Base-by-base conservation (phyloP, 2,797 vertebrate species). In the Anguilla obscura region DNA sequence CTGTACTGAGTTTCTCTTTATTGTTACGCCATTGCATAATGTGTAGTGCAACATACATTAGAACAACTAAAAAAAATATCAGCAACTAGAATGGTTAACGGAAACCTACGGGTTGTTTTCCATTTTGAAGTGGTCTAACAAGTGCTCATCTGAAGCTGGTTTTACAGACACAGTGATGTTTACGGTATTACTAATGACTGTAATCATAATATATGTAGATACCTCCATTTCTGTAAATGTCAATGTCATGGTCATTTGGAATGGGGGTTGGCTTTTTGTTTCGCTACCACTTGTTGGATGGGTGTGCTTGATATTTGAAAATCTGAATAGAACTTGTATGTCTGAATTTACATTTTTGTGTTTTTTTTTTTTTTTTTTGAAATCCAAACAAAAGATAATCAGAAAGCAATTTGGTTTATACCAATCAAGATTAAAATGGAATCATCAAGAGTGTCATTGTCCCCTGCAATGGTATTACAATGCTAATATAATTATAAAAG, bases 141-240 rank as follows among this genome's bases (percentile, higher is more conserved):
- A 82, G 86, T 85, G 79, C 91, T 89, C 89, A 91, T 89, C 89
- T 92, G 91, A 69, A 86, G 86, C 74, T 88, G 52, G 30, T 45
- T n/a, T 85, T 66, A 87, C 30, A 90, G 21, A 87, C 85, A 89
- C 84, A 88, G 87, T 85, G 84, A 82, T 88, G 33, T 52, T 71
- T n/a, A 83, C 71, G 74, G 85, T 89, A 85, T 89, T 85, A 86
- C 52, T 88, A 85, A 90, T 85, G 79, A 85, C 84, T 50, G 56
- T 76, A 56, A 85, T 86, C 80, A 45, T 83, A 87, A 85, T 74
- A 60, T 86, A 58, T 86, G 54, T 45, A 54, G 71, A 76, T 36
- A 86, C 30, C 33, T 76, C 74, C 74, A 76, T 76, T 40, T 76
- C 24, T 40, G 74, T 76, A 40, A 76, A 36, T 76, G 74, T 76